These are phyloP conservation scores for Oscheius onirici DNA, from an alignment of 2,888 invertebrate species.

Conservation along the genomic window DNA sequence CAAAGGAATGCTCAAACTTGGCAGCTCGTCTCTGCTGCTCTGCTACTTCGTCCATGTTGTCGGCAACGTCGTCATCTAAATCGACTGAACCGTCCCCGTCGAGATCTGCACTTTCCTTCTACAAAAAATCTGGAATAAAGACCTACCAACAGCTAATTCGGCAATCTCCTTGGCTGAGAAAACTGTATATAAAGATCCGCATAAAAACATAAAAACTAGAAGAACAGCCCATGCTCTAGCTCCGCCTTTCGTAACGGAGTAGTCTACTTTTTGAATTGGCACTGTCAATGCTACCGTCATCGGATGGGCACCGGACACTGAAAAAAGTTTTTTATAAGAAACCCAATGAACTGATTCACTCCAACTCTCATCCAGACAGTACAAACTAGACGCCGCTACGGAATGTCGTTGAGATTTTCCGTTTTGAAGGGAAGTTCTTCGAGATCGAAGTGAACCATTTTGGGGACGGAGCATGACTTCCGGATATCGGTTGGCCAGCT, in stretches of 20 bases:
- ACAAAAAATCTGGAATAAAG: too few species aligned
- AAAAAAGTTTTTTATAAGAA: background rate
- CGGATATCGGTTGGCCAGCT: constrained; percentile 23
- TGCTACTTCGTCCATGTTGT: constrained; percentile 35
- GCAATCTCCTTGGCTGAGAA: constrained; percentile 64
- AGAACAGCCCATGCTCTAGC: constrained; percentile 67
- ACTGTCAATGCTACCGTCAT: constrained; percentile 64
- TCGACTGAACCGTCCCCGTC: constrained; percentile 37
- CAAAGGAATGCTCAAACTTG: constrained; percentile 8
- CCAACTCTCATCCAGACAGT: constrained; percentile 22
- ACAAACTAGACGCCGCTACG: background rate
- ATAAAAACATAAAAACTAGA: constrained; percentile 66
- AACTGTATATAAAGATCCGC: constrained; percentile 65
- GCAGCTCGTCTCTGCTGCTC: constrained; percentile 33
- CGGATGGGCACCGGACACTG: constrained; percentile 59
- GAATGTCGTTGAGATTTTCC: constrained; percentile 1
- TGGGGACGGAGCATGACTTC: constrained; percentile 30
- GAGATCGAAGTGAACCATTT: background rate
- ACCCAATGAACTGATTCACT: background rate
- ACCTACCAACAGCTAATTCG: constrained; percentile 35
- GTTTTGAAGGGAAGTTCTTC: constrained; percentile 3
- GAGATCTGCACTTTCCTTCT: constrained; percentile 20
- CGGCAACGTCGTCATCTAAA: constrained; percentile 31
- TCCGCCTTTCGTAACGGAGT: constrained; percentile 69
- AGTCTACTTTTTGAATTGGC: constrained; percentile 63